These are phyloP conservation scores for Trichomalopsis sarcophagae DNA, from an alignment of 1,140 invertebrate species.

Conservation along the genomic window DNA sequence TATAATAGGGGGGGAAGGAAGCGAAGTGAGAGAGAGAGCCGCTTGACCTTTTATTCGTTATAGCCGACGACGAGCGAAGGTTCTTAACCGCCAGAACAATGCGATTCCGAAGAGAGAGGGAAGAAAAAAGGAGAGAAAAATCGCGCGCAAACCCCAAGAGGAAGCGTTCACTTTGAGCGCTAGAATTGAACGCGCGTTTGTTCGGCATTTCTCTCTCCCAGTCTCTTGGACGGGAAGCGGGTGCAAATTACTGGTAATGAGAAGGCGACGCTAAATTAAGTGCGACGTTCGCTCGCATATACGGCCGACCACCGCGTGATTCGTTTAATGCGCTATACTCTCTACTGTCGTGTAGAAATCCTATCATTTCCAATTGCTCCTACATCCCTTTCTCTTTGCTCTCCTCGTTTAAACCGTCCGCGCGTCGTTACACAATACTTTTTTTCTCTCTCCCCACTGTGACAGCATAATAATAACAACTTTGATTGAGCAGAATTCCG, in stretches of 20 bases:
- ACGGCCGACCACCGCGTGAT: background rate
- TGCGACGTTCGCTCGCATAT: background rate
- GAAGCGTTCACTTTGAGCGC: conserved; percentile 5
- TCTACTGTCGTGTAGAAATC: background rate
- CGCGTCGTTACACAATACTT: too few species aligned
- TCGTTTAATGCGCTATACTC: background rate
- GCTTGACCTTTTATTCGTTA: too few species aligned
- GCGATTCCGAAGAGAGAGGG: background rate
- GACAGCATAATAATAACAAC: too few species aligned
- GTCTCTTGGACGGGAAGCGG: background rate
- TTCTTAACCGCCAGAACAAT: background rate
- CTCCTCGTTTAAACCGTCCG: background rate
- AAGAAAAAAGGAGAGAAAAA: too few species aligned
- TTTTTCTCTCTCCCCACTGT: too few species aligned
- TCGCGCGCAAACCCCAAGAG: background rate
- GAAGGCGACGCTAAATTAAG: conserved; percentile 3
- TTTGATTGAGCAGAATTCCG: too few species aligned
- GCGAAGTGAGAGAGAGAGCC: too few species aligned
- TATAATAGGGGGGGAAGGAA: background rate
- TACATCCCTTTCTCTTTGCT: background rate
- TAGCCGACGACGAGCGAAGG: background rate
- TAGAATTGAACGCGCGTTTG: background rate
- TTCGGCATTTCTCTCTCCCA: background rate
- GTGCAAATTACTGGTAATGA: conserved; percentile 3
- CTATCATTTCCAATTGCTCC: too few species aligned